Evolutionary conservation across 2,113 vertebrate species (phyloP).

Genomic region (Microcebus tavaratra): DNA sequence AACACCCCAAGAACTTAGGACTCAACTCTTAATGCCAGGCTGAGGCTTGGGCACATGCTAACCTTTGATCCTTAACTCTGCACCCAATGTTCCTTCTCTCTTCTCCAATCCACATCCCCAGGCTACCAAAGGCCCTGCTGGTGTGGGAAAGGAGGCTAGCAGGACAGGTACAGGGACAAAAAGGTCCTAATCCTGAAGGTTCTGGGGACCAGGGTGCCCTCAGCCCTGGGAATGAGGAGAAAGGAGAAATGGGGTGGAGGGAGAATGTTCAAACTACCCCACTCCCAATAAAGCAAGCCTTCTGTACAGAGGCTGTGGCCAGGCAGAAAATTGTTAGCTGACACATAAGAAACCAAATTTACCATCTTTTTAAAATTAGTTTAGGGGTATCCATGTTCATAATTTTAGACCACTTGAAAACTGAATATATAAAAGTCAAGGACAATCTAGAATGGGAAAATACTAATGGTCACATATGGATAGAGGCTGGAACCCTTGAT

Average conservation of each 20-base stretch:
- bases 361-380: neutral
- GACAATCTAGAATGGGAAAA: neutral
- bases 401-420: neutral
- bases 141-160: neutral
- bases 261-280: neutral
- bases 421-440: neutral
- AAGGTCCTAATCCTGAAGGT: neutral
- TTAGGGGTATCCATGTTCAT: neutral
- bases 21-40: neutral
- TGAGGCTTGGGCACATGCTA: neutral
- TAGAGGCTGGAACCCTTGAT: neutral
- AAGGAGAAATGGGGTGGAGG: no score
- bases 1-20: neutral
- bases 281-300: neutral
- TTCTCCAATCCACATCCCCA: neutral
- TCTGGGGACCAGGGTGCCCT: neutral
- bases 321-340: neutral
- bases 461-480: neutral
- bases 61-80: neutral
- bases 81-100: neutral
- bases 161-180: neutral
- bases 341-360: neutral
- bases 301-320: neutral
- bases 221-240: neutral
- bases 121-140: neutral